Percentiles rank a stretch among this genome's conserved stretches.
Conservation (phyloP, 2,113 vertebrate genomes). For the Abramis brama region DNA sequence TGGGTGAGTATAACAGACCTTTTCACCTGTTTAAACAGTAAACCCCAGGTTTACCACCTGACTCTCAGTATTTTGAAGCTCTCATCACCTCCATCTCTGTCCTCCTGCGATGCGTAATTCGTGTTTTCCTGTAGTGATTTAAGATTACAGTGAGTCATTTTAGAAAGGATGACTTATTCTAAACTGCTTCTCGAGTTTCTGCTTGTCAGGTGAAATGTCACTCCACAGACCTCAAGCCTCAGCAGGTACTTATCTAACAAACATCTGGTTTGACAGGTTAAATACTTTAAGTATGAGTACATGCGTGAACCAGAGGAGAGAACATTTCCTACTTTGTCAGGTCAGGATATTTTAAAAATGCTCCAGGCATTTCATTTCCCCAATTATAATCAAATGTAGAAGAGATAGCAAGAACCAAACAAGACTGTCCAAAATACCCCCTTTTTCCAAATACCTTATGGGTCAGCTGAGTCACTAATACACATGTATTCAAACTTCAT, state of each 20-base stretch:
- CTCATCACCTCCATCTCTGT: neutral
- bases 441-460: neutral
- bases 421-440: neutral
- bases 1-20: neutral
- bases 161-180: neutral
- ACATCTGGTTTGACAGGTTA: constrained; percentile 44
- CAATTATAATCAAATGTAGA: neutral
- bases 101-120: neutral
- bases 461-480: neutral
- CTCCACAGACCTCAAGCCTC: constrained; percentile 7
- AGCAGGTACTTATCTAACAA: constrained; percentile 18
- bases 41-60: neutral
- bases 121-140: constrained; percentile 3
- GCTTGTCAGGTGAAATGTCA: neutral
- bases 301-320: neutral
- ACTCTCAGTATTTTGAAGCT: neutral
- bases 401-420: neutral
- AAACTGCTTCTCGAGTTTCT: constrained; percentile 16
- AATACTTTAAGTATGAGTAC: constrained; percentile 6
- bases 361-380: neutral
- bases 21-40: neutral
- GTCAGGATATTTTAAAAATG: constrained; percentile 5
- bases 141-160: constrained; percentile 7
- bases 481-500: neutral
- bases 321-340: neutral